Base-by-base conservation (phyloP, 2,888 invertebrate species). In the Volucella zonaria region DNA sequence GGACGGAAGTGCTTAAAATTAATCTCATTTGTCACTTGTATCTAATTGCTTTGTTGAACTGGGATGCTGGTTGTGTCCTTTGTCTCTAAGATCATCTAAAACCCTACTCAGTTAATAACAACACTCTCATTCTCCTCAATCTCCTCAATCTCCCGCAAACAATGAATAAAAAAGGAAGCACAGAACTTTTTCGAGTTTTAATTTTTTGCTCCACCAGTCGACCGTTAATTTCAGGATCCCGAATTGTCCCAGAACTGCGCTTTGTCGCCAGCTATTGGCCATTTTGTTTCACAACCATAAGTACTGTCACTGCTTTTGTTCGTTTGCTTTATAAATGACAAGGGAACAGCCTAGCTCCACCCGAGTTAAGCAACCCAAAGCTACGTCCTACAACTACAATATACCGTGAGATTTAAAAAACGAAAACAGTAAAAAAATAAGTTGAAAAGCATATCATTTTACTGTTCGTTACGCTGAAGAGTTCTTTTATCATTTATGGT, bases 171-270 rank as follows among this genome's bases (percentile, higher is more conserved):
- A 47, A 31, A 51, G 31, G 31, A 31, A 31, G 31, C 59, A 59
- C 31, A 59, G 3, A 45, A 40, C 23, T 42, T 45, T 18, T 75
- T 62, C 42, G 47, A 47, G 70, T 78, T 82, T 78, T 66, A 58
- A 74, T 70, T 80, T 80, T 81, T 81, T 73, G 67, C 81, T 70
- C 64, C 76, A 51, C 68, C 81, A 85, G 61, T 76, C 70, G 81
- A 81, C 81, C 85, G 81, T 81, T 85, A 81, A 81, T 85, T 81
- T 77, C 85, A 85, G 81, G 76, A 81, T 85, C 85, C 85, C 73
- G 31, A 31, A 81, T 67, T 85, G 85, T 73, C 73, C 85, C 81
- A 85, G 85, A 81, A 81, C 81, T 81, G 75, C 15, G 67, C 76
- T 80, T 81, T 80, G 85, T 85, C 81, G 71, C 81, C 71, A 67